These are phyloP conservation scores for Datnioides undecimradiatus DNA, from an alignment of 2,113 vertebrate genomes.

Conservation along the genomic window DNA sequence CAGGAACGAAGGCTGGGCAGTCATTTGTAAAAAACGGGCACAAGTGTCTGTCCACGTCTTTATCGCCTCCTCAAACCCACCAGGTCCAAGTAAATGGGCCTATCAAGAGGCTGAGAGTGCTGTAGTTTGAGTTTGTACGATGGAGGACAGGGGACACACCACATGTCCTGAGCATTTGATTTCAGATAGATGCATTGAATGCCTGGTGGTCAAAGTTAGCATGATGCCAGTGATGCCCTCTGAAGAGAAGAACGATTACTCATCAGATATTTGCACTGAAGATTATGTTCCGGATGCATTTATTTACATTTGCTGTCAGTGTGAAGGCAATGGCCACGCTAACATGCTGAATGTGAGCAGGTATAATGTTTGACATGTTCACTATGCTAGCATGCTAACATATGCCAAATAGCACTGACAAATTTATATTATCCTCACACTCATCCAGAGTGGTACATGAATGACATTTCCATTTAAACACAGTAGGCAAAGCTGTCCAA, in stretches of 20 bases:
- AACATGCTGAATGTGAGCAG: no score
- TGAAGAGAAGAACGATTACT: not conserved
- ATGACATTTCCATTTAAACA: no score
- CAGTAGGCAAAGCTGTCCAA: not conserved
- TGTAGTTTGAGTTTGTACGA: not conserved
- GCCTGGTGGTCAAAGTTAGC: not conserved
- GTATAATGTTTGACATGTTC: not conserved
- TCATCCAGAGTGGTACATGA: no score
- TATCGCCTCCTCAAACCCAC: constrained; percentile 13
- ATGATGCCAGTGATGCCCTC: no score
- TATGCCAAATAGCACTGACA: not conserved
- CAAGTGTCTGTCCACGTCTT: constrained; percentile 20
- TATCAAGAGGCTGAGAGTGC: constrained; percentile 12
- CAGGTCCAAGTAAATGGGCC: constrained; percentile 20
- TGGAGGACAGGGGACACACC: not conserved
- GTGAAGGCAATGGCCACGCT: no score
- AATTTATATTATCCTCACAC: no score
- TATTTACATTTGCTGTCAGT: not conserved
- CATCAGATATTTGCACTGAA: not conserved
- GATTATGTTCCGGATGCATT: not conserved
- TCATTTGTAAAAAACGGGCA: constrained; percentile 40
- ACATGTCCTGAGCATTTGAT: not conserved
- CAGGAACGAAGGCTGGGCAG: constrained; percentile 19
- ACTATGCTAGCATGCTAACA: not conserved
- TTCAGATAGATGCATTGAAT: not conserved